These are phyloP conservation scores for Drosophila serrata DNA, from an alignment of 1,140 invertebrate genomes.

Conservation along the genomic window DNA sequence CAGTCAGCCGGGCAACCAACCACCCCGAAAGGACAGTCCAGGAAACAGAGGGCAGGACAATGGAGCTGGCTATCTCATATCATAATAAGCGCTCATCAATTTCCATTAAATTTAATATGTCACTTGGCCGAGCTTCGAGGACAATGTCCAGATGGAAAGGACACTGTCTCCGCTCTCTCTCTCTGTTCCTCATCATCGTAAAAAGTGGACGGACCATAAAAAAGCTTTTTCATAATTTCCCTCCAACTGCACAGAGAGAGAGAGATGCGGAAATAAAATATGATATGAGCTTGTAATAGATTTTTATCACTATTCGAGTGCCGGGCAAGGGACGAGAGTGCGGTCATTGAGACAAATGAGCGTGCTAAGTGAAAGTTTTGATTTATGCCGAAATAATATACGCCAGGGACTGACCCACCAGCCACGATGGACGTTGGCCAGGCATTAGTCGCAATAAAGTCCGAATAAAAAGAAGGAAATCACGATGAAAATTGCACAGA, in stretches of 20 bases:
- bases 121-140: constrained; percentile 48
- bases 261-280: constrained; percentile 81
- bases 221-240: constrained; percentile 83
- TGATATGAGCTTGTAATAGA: constrained; percentile 84
- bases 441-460: constrained; percentile 34
- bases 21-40: constrained; percentile 25
- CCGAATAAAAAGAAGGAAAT: background rate
- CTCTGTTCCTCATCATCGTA: constrained; percentile 71
- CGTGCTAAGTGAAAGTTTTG: constrained; percentile 84
- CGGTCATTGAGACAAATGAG: constrained; percentile 81
- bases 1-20: background rate
- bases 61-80: constrained; percentile 72
- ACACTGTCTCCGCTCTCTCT: constrained; percentile 26
- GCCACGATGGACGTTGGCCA: constrained; percentile 19
- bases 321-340: background rate
- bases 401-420: constrained; percentile 58
- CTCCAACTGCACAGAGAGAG: constrained; percentile 38
- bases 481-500: constrained; percentile 36
- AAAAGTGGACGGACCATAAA: constrained; percentile 75
- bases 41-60: constrained; percentile 37
- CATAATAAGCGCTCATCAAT: constrained; percentile 84
- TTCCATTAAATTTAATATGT: constrained; percentile 84
- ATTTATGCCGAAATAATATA: constrained; percentile 82
- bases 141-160: constrained; percentile 21
- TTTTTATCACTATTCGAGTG: constrained; percentile 78